Conservation (phyloP, 1,140 invertebrate genomes). For the Dendroctonus ponderosae region DNA sequence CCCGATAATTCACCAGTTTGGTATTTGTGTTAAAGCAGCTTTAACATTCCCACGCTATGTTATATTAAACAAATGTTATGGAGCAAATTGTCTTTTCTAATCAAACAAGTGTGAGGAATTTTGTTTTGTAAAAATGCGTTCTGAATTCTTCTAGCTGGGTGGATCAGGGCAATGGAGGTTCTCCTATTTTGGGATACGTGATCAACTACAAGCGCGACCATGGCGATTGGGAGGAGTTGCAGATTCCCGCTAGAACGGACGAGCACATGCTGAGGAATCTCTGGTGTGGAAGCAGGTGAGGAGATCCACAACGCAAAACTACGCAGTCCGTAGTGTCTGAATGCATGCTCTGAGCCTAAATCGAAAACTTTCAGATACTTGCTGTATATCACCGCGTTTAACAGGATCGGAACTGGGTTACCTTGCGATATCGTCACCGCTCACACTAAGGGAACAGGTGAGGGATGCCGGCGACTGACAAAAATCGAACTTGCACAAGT, state of each 20-base stretch:
- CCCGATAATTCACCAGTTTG: no score
- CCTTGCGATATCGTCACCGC: constrained; percentile 83
- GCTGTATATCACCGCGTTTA: constrained; percentile 84
- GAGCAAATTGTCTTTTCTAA: no score
- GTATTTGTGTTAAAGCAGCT: no score
- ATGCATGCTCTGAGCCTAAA: no score
- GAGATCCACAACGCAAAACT: no score
- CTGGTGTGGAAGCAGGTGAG: constrained; percentile 75
- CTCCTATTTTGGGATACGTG: constrained; percentile 75
- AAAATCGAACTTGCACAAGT: constrained; percentile 2
- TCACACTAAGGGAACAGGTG: constrained; percentile 77
- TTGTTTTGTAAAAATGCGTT: no score
- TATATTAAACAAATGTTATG: no score
- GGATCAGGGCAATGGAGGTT: constrained; percentile 68
- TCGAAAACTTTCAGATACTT: constrained; percentile 59
- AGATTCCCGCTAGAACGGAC: constrained; percentile 74
- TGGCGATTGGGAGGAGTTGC: constrained; percentile 84
- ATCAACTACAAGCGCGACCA: constrained; percentile 86
- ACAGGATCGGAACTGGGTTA: constrained; percentile 82
- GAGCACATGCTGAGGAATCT: constrained; percentile 75
- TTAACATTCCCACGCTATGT: no score
- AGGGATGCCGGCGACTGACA: constrained; percentile 18
- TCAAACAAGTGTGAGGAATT: no score
- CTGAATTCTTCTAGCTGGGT: constrained; percentile 40
- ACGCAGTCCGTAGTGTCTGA: no score